phyloP scores from a whole-genome alignment of 2,797 vertebrate species.

The Myotis pilosus region DNA sequence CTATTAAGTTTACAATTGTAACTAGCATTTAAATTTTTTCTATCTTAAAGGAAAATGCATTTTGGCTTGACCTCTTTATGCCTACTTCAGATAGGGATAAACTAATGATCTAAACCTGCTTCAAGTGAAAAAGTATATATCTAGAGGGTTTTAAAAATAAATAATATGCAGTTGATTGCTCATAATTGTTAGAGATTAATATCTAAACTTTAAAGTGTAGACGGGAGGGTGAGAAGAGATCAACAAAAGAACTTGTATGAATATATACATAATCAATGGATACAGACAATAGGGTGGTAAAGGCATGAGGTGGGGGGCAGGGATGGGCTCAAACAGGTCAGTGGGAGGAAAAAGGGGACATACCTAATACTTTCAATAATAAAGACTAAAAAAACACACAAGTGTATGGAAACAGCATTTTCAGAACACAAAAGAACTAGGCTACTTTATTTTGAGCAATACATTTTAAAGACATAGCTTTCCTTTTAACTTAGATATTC shows the following conservation, averaged over 20 bases:
- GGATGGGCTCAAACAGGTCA: too few relatives aligned
- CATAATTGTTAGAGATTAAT: neutral
- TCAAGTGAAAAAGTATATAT: neutral
- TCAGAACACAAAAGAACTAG: neutral
- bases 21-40: neutral
- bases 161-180: neutral
- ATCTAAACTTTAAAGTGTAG: neutral
- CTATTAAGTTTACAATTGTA: neutral
- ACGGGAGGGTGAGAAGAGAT: too few relatives aligned
- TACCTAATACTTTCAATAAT: too few relatives aligned
- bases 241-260: too few relatives aligned
- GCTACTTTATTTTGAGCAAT: neutral
- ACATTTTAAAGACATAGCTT: neutral
- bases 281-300: too few relatives aligned
- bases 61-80: neutral
- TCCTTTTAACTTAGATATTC: neutral
- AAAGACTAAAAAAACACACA: neutral
- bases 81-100: neutral
- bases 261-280: too few relatives aligned
- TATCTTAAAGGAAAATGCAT: neutral
- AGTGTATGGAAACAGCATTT: neutral
- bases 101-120: neutral
- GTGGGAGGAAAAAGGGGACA: too few relatives aligned
- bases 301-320: too few relatives aligned
- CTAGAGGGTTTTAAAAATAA: neutral